phyloP scores from a whole-genome alignment of 1,140 invertebrate species.

The Meloidogyne exigua region DNA sequence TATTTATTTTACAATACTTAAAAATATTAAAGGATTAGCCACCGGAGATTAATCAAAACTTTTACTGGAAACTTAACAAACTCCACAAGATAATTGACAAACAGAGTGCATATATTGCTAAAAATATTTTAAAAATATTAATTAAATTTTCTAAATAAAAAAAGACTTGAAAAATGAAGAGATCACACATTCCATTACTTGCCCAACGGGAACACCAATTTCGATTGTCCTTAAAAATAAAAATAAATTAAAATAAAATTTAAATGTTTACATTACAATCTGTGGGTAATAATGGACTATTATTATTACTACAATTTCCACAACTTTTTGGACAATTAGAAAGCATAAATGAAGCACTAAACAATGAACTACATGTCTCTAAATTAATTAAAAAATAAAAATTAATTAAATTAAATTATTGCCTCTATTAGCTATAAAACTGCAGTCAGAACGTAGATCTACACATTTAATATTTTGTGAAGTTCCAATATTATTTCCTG shows the following conservation, averaged over 20 bases:
- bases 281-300: neutral
- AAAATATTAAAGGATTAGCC: too few relatives aligned
- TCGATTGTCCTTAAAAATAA: neutral
- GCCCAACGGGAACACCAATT: constrained; percentile 50
- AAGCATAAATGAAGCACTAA: neutral
- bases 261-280: constrained; percentile 1
- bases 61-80: neutral
- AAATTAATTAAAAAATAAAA: too few relatives aligned
- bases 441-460: neutral
- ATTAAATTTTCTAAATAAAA: neutral
- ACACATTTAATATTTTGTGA: neutral
- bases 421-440: neutral
- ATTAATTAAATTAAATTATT: too few relatives aligned
- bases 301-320: neutral
- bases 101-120: constrained; percentile 6
- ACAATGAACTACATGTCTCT: neutral
- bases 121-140: neutral
- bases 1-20: too few relatives aligned
- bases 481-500: neutral
- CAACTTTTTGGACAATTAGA: neutral
- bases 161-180: constrained; percentile 41
- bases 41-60: too few relatives aligned
- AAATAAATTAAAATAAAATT: constrained; percentile 16
- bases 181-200: constrained; percentile 48
- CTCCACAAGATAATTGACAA: constrained; percentile 10